Base-by-base conservation (phyloP, 2,113 vertebrate genomes). In the Clinocottus analis region DNA sequence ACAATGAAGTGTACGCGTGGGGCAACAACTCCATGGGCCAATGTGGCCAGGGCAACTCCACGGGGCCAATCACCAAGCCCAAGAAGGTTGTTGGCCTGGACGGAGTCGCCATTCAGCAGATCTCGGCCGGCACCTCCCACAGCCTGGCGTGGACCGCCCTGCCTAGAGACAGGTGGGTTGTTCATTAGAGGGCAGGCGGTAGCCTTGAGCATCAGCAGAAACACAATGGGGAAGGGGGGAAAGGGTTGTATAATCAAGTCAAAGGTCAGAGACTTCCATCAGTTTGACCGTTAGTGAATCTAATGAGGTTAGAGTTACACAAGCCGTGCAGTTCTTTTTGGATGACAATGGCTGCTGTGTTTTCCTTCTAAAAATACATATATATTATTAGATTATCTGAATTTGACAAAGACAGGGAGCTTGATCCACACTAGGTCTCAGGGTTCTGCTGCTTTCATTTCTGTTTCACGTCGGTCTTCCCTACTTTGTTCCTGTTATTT, bases 11-110 rank as follows among this genome's bases (percentile, higher is more conserved):
- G 25, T 99, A 99, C 64, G 97, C 98, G 0, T 99, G 98, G 98
- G 98, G 98, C 41, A 99, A 99, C 93, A 99, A 99, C 91, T 99
- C 98, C 55, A 99, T 99, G 98, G 98, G 98, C 0, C 98, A 99
- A 64, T 99, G 98, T 82, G 98, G 98, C 17, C 98, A 99, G 91
- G 98, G 98, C 11, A 98, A 99, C 88, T 98, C 98, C 51, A 99
- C 98, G 0, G 97, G 97, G 25, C 98, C 98, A 13, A 97, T 99
- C 93, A 99, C 98, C 72, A 99, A 99, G 87, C 98, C 98, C 73
- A 99, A 98, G 94, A 99, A 99, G 94, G 98, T 98, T 1, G 97
- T 97, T 19, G 96, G 97, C 75, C 92, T 99, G 91, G 98, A 99
- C 55, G 97, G 98, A 65, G 96, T 99, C 45, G 96, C 97, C 35